Evolutionary conservation across 1,140 invertebrate genomes (phyloP).

Genomic region (Atta colombica): DNA sequence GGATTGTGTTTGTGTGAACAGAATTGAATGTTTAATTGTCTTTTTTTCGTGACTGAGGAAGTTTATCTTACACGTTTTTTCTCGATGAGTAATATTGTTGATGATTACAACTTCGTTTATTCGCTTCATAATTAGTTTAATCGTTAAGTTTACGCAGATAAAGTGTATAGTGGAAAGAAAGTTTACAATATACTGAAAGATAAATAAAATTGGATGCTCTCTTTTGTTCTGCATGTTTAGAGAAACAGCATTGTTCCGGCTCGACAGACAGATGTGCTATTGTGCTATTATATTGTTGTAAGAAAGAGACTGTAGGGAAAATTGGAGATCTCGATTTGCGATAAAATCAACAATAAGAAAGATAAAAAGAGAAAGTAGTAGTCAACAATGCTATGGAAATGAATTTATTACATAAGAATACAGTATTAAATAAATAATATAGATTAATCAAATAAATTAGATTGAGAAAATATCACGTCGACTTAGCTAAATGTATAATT

Average conservation of each 20-base stretch:
- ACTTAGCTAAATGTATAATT: not conserved
- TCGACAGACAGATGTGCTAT: slow-evolving; percentile 19
- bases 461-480: not conserved
- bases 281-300: not conserved
- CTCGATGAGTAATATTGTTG: not conserved
- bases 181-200: not conserved
- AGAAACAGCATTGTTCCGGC: not conserved
- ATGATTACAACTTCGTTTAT: not conserved
- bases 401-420: not conserved
- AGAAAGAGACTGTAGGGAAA: not conserved
- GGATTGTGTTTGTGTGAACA: no score
- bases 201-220: slow-evolving; percentile 35
- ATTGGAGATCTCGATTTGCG: not conserved
- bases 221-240: not conserved
- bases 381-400: not conserved
- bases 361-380: not conserved
- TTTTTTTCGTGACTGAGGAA: not conserved
- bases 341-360: not conserved
- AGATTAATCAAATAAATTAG: not conserved
- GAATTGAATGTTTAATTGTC: not conserved
- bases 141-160: not conserved
- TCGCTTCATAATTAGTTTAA: not conserved
- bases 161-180: not conserved
- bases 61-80: not conserved
- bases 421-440: not conserved